phyloP scores from a whole-genome alignment of 1,140 invertebrate species.

The Nephotettix cincticeps region DNA sequence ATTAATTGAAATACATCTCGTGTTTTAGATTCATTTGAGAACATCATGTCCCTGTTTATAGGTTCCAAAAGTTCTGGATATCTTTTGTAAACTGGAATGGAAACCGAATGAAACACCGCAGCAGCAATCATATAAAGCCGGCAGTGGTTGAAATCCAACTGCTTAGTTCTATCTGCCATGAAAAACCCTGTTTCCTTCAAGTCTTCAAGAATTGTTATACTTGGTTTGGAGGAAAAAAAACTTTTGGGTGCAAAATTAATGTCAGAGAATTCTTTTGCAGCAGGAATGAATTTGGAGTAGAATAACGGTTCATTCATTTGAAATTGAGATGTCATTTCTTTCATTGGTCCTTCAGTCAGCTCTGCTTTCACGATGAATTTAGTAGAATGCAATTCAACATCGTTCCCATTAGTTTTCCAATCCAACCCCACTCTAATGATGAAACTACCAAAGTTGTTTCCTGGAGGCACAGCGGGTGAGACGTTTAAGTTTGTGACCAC shows the following conservation, averaged over 20 bases:
- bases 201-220: background rate
- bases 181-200: background rate
- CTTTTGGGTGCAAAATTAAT: slow-evolving; percentile 8
- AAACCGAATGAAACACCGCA: slow-evolving; percentile 7
- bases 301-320: background rate
- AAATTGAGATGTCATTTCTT: background rate
- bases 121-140: background rate
- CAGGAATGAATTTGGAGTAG: background rate
- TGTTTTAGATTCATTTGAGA: background rate
- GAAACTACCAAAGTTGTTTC: background rate
- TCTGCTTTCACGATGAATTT: background rate
- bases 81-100: background rate
- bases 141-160: slow-evolving; percentile 7
- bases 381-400: background rate
- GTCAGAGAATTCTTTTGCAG: background rate
- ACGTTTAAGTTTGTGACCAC: background rate
- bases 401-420: background rate
- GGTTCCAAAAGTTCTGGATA: background rate
- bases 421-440: background rate
- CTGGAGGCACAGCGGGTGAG: background rate
- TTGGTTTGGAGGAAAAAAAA: background rate
- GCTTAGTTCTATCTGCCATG: background rate
- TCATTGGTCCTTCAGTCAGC: background rate
- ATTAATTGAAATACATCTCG: background rate
- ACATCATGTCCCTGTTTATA: background rate